Evolutionary conservation across 2,113 vertebrate species (phyloP), one percentile per base, ranked within the genome.

Genomic region (Terrapene triunguis): DNA sequence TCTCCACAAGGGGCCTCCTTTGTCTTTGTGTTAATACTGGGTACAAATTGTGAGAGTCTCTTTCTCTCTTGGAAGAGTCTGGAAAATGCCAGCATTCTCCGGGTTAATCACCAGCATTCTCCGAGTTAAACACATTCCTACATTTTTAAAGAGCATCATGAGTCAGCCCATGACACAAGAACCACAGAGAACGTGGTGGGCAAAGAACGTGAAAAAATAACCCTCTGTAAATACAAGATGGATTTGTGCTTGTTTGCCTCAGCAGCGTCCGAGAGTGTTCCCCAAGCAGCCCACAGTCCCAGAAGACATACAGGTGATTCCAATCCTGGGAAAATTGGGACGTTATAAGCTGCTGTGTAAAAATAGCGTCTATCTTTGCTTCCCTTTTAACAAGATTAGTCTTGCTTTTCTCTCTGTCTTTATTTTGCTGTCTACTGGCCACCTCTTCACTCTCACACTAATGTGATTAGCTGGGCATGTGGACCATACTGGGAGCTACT

Each of bases 381-480:
- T 98, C 94, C 96, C 98, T 98, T 98, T 97, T 99, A 99, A 99
- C 96, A 96, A 98, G 99, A 99, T 99, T 99, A 99, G 99, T 99
- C 98, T 98, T 99, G 99, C 99, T 99, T 99, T 99, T 98, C 98
- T 98, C 98, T 98, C 98, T 93, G 94, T 98, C 98, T 99, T 99
- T 99, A 99, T 99, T 98, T 97, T 97, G 97, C 99, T 98, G 99
- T 99, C 99, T 99, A 98, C 96, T 90, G 99, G 99, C 99, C 99
- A 99, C 99, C 99, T 99, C 99, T 84, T 98, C 98, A 98, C 98
- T 98, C 98, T 98, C 98, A 97, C 97, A 97, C 98, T 99, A 99
- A 99, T 99, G 99, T 99, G 99, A 99, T 99, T 99, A 99, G 98
- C 98, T 97, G 99, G 98, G 98, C 99, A 99, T 99, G 98, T 98